Percentiles rank a stretch among this genome's conserved stretches.
Conservation (phyloP, 35 echinoderm and acorn worm genomes). For the Amphiura filiformis region DNA sequence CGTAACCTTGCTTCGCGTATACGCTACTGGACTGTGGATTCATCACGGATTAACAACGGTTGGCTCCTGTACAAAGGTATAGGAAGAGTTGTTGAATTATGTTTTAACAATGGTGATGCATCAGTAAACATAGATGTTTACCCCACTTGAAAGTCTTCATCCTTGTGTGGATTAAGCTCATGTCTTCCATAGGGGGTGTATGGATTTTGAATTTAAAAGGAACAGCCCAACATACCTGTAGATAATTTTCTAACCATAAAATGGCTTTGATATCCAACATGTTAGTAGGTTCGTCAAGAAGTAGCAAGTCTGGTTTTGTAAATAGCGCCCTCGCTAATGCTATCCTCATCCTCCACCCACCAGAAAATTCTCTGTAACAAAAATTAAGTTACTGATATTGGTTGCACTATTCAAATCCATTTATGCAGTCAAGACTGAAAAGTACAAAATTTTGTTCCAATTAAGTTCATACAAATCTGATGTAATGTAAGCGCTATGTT, state of each 20-base stretch:
- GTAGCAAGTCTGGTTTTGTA: constrained; percentile 86
- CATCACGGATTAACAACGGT: too few species aligned
- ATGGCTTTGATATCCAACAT: constrained; percentile 99
- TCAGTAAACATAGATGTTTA: background rate
- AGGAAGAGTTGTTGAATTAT: too few species aligned
- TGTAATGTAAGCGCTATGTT: too few species aligned
- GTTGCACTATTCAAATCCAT: too few species aligned
- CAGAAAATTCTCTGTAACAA: constrained; percentile 88
- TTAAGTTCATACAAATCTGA: background rate
- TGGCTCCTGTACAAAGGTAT: too few species aligned
- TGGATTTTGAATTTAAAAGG: background rate
- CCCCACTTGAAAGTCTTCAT: background rate
- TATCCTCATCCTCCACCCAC: constrained; percentile 98
- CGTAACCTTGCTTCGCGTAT: too few species aligned
- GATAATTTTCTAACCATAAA: constrained; percentile 82
- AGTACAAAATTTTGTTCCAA: too few species aligned
- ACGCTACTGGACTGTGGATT: too few species aligned
- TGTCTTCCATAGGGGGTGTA: too few species aligned
- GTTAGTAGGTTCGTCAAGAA: constrained; percentile 98
- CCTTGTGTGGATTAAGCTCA: background rate
- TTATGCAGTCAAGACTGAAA: too few species aligned
- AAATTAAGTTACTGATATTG: constrained; percentile 14
- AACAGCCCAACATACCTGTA: constrained; percentile 87
- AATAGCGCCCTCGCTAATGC: constrained; percentile 95
- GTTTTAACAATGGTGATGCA: background rate